Base-by-base conservation (phyloP, 2,113 vertebrate species). In the Antigone vipio region DNA sequence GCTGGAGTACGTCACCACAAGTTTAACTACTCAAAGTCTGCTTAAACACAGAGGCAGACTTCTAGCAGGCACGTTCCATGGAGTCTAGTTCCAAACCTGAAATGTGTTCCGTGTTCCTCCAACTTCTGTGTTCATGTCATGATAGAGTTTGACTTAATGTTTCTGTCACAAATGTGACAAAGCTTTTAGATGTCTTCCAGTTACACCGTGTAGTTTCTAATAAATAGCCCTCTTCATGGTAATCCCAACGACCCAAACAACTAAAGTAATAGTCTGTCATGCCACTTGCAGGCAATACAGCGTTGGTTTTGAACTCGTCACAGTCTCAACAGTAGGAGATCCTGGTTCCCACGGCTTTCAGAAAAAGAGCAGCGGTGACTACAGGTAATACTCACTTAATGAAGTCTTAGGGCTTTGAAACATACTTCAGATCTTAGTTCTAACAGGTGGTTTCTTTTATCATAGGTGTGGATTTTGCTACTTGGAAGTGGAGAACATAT, bases 391-490 rank as follows among this genome's bases (percentile, higher is more conserved):
- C 30, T 44, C 49, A 20, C 60, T 74, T 60, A 16, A 40, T 52
- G 5, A 64, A 69, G 8, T 49, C 35, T 76, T 2, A 32, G 15
- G 56, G 42, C 13, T 76, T 59, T 73, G 50, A 89, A 68, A 81
- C 8, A 4, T 53, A 20, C 34, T 56, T 63, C 22, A 56, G 40
- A 22, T 45, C 44, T 40, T 53, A 6, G 34, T 84, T 97, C 49
- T 92, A 82, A 75, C 44, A 59, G 72, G 7, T 47, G 40, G 42
- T 96, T 79, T 97, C 81, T 91, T 95, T 79, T 67, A 49, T 88
- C 60, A 4, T 42, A 99, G 99, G 96, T 99, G 99, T 97, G 99
- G 99, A 55, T 99, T 99, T 98, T 99, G 99, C 98, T 99, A 99
- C 97, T 97, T 99, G 98, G 99, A 99, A 97, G 69, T 97, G 69